phyloP scores from a whole-genome alignment of 2,113 vertebrate species.

The Alligator sinensis region DNA sequence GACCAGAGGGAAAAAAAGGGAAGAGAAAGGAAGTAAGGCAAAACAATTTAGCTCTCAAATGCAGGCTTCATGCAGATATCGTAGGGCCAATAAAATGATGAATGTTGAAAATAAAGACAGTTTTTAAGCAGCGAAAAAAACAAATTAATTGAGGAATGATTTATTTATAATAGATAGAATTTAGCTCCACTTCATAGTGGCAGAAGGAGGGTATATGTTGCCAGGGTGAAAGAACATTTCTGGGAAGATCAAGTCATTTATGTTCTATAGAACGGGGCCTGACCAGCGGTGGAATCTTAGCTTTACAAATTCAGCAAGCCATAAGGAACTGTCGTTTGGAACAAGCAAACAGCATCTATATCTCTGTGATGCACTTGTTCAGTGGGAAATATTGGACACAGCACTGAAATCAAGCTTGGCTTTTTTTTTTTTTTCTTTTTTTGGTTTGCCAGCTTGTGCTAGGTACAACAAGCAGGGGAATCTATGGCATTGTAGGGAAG shows the following conservation, averaged over 20 bases:
- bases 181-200: not conserved
- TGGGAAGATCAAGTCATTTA: not conserved
- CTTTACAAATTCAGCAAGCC: not conserved
- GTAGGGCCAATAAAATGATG: not conserved
- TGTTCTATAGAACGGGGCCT: not conserved
- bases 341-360: not conserved
- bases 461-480: not conserved
- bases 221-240: not conserved
- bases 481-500: not conserved
- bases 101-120: not conserved
- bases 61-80: not conserved
- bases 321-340: not conserved
- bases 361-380: not conserved
- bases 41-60: slow-evolving; percentile 23
- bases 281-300: not conserved
- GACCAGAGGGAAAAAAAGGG: not conserved
- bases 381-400: not conserved
- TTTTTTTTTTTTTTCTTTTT: not conserved
- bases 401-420: not conserved
- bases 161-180: not conserved
- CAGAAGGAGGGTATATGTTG: not conserved
- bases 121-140: not conserved
- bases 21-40: not conserved
- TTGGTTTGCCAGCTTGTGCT: too few relatives aligned
- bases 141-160: not conserved